phyloP scores from a whole-genome alignment of 2,888 invertebrate genomes.

The Melanostoma scalare region DNA sequence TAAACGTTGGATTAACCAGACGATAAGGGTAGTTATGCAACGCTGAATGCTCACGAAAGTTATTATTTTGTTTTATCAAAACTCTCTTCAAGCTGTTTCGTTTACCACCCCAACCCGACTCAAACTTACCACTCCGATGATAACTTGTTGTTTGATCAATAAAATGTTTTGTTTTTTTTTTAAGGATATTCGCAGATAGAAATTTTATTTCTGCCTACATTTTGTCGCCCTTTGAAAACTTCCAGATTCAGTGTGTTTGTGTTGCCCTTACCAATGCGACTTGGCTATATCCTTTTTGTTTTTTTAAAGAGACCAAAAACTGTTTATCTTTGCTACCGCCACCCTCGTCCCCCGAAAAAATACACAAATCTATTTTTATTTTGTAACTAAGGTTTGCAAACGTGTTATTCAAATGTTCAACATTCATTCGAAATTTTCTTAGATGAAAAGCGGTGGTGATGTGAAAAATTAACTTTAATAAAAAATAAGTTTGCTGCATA shows the following conservation, averaged over 20 bases:
- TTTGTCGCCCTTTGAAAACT: constrained; percentile 19
- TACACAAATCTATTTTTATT: constrained; percentile 63
- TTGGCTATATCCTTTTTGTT: constrained; percentile 1
- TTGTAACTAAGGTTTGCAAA: constrained; percentile 47
- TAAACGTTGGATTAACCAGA: too few species aligned
- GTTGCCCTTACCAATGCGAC: constrained; percentile 15
- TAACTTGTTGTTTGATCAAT: constrained; percentile 77
- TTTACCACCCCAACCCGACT: background rate
- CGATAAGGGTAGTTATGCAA: too few species aligned
- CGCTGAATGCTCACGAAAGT: too few species aligned
- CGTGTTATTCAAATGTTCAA: background rate
- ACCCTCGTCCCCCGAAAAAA: constrained; percentile 44
- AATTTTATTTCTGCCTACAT: too few species aligned
- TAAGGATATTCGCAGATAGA: background rate
- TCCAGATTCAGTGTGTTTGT: constrained; percentile 18
- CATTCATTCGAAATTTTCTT: constrained; percentile 21
- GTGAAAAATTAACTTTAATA: background rate
- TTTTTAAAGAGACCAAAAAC: background rate
- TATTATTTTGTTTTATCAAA: too few species aligned
- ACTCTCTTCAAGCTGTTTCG: too few species aligned
- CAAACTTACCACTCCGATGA: constrained; percentile 62
- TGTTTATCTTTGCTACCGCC: constrained; percentile 1
- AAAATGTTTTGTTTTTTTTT: constrained; percentile 43
- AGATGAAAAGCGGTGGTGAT: constrained; percentile 13
- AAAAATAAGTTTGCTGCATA: background rate